These are phyloP conservation scores for Pachyrhynchus sulphureomaculatus DNA, from an alignment of 1,140 invertebrate species.

Conservation along the genomic window DNA sequence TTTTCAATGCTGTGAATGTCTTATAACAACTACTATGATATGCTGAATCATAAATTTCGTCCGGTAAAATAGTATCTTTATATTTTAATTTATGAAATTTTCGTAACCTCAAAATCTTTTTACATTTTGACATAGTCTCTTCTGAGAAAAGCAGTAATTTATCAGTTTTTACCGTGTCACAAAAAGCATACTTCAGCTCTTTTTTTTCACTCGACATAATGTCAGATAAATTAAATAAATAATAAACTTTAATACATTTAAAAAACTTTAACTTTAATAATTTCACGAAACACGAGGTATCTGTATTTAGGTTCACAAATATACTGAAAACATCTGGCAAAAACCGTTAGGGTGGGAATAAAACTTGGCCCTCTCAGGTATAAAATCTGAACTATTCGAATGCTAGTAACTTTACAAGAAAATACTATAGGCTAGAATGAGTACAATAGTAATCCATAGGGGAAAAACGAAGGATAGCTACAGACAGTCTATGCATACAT, in stretches of 20 bases:
- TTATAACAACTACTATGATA: conserved; percentile 36
- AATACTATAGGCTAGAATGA: too few species aligned
- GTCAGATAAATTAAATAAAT: conserved; percentile 19
- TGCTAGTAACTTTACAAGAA: too few species aligned
- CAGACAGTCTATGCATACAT: too few species aligned
- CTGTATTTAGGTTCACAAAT: too few species aligned
- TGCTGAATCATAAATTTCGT: conserved; percentile 17
- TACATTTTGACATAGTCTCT: conserved; percentile 17
- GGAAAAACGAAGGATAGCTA: too few species aligned
- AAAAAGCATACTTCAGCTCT: conserved; percentile 17
- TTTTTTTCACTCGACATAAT: conserved; percentile 19
- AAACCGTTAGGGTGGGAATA: conserved; percentile 10
- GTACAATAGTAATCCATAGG: too few species aligned
- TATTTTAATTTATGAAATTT: conserved; percentile 21
- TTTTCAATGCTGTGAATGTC: conserved; percentile 30
- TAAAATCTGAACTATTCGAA: too few species aligned
- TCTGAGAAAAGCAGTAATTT: conserved; percentile 8
- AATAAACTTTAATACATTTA: neutral
- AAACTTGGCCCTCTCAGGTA: too few species aligned
- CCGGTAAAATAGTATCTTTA: conserved; percentile 13
- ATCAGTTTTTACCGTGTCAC: too few species aligned
- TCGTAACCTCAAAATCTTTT: conserved; percentile 20
- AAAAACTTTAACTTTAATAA: neutral
- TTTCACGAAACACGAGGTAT: conserved; percentile 15
- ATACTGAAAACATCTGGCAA: conserved; percentile 20